phyloP scores from a whole-genome alignment of 2,888 invertebrate species.

The Hesperia comma region DNA sequence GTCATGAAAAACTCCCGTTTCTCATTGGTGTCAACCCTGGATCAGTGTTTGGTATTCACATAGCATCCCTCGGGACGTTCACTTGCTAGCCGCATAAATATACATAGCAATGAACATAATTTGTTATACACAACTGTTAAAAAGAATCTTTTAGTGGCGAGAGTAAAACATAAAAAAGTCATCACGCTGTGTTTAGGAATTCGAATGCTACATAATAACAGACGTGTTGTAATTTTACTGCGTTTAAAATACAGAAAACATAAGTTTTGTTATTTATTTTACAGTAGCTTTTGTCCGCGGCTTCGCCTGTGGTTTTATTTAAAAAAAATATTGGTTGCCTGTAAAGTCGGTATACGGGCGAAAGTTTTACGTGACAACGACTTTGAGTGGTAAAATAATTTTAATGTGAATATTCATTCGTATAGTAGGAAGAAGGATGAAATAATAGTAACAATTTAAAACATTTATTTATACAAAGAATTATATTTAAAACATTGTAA shows the following conservation, averaged over 20 bases:
- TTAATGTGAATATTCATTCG: too few relatives aligned
- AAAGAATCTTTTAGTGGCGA: slow-evolving; percentile 10
- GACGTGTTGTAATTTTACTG: not conserved
- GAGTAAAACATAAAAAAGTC: slow-evolving; percentile 2
- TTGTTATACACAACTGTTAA: slow-evolving; percentile 23
- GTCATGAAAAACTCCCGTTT: not conserved
- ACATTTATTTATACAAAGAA: too few relatives aligned
- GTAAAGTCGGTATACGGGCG: too few relatives aligned
- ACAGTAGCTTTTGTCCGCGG: too few relatives aligned
- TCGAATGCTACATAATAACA: not conserved
- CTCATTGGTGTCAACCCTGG: slow-evolving; percentile 7
- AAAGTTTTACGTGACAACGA: too few relatives aligned
- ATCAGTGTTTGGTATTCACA: slow-evolving; percentile 44
- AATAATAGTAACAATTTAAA: too few relatives aligned
- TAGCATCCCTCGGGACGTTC: slow-evolving; percentile 32
- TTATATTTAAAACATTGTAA: too few relatives aligned
- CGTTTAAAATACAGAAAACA: not conserved
- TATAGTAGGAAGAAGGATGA: too few relatives aligned
- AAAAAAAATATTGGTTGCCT: too few relatives aligned
- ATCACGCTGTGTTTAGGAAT: not conserved
- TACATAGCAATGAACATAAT: slow-evolving; percentile 31
- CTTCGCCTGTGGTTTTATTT: too few relatives aligned
- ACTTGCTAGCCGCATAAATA: slow-evolving; percentile 40
- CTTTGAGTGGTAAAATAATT: too few relatives aligned
- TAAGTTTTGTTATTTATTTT: not conserved